Evolutionary conservation across 2,888 invertebrate species (phyloP), one percentile per base, ranked within the genome.

Genomic region (Rhogogaster chlorosoma): DNA sequence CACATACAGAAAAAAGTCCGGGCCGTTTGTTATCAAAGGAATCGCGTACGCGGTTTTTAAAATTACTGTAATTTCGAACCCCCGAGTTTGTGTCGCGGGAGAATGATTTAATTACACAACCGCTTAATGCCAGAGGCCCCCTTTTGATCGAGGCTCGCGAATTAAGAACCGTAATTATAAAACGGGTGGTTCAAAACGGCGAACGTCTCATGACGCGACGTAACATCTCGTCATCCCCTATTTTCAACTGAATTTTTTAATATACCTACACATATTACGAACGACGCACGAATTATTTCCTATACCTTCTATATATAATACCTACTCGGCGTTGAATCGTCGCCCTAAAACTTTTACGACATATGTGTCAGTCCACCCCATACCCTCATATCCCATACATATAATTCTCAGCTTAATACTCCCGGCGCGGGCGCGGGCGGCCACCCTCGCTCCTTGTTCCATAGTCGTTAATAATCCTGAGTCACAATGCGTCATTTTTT

Each of bases 101-200:
- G 77, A 77, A 77, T 77, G 77, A 77, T 77, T 77, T 53, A 77
- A 77, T 77, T 53, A 38, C 77, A 38, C 15, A 49, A 77, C 45
- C 45, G 77, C 29, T 77, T 77, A 53, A 77, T 77, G 77, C 77
- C 53, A 7, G 77, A 29, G 49, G 77, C 38, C 26, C 22, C 38
- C 29, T 77, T 77, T 77, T 53, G 53, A 49, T 77, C 77, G 77
- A 18, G 77, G 77, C 6, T 77, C 77, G 77, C 77, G 77, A 77
- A 77, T 77, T 77, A 77, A 77, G 32, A 77, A 53, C 77, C 77
- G 77, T 77, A 77, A 77, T 77, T 77, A 77, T 77, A 77, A 77
- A 77, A 32, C 49, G 22, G n/a, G 36, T 53, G 7, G 26, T 26
- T 4, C 26, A 12, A n/a, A 49, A 5, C 45, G 12, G 38, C 18